A percentile compares a stretch with the other conserved stretches of the same genome.
phyloP scores from a whole-genome alignment of 2,888 invertebrate species.

The Hyppa rectilinea region DNA sequence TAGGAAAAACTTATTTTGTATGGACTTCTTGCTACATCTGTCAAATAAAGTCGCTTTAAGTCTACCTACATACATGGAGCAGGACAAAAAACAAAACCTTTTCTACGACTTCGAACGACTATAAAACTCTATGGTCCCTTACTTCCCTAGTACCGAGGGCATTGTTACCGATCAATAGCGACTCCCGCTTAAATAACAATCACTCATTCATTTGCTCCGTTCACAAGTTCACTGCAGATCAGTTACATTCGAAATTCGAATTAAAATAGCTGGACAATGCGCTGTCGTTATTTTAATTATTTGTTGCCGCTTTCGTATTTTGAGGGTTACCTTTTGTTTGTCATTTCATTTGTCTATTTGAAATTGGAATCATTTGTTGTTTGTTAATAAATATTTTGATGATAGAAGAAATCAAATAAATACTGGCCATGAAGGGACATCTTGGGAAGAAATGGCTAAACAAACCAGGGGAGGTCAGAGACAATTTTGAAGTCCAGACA shows the following conservation, averaged over 20 bases:
- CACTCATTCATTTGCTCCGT: conserved; percentile 47
- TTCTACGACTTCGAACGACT: conserved; percentile 39
- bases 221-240: conserved; percentile 40
- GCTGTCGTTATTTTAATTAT: conserved; percentile 38
- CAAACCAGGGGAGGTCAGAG: too few relatives aligned
- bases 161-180: conserved; percentile 68
- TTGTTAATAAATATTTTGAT: neutral
- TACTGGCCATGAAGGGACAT: neutral
- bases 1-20: too few relatives aligned
- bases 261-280: conserved; percentile 51
- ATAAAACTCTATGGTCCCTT: conserved; percentile 23
- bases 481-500: too few relatives aligned
- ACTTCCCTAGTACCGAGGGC: conserved; percentile 40
- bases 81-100: neutral
- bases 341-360: neutral
- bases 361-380: neutral
- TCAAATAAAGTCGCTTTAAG: neutral
- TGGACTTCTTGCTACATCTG: neutral
- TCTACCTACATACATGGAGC: neutral
- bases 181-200: conserved; percentile 66
- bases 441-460: too few relatives aligned
- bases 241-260: conserved; percentile 48
- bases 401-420: neutral
- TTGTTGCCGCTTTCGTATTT: neutral
- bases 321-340: neutral